A percentile compares a stretch with the other conserved stretches of the same genome.
Conservation (phyloP, 2,888 invertebrate species). For the Scaptomyza parva region DNA sequence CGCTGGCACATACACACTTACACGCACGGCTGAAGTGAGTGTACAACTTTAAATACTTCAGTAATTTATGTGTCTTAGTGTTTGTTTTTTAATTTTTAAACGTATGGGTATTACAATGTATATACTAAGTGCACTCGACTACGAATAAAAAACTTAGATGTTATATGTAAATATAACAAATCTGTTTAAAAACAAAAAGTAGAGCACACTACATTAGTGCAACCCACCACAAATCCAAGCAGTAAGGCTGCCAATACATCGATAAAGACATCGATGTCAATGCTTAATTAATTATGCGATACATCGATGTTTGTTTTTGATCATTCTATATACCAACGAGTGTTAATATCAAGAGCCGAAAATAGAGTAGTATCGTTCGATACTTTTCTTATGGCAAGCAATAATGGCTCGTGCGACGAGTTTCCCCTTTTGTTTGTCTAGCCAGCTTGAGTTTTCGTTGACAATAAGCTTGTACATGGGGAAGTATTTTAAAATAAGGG, state of each 20-base stretch:
- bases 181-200: not conserved
- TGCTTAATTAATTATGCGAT: no score
- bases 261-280: not conserved
- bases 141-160: not conserved
- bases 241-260: not conserved
- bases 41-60: constrained; percentile 51
- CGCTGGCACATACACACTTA: constrained; percentile 31
- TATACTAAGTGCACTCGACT: not conserved
- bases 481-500: no score
- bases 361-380: no score
- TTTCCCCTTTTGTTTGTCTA: no score
- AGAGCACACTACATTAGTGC: not conserved
- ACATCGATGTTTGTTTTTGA: no score
- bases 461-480: no score
- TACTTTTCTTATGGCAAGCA: no score
- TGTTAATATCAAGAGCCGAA: no score
- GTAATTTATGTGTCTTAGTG: constrained; percentile 23
- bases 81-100: constrained; percentile 16
- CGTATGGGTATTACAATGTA: not conserved
- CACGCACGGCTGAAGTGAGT: constrained; percentile 53
- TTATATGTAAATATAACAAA: not conserved
- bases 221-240: not conserved
- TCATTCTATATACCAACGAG: no score
- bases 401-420: no score
- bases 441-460: no score